Percentiles rank a stretch among this genome's conserved stretches.
These are phyloP conservation scores for Caiman crocodilus DNA, from an alignment of 2,797 vertebrate species.

Conservation along the genomic window DNA sequence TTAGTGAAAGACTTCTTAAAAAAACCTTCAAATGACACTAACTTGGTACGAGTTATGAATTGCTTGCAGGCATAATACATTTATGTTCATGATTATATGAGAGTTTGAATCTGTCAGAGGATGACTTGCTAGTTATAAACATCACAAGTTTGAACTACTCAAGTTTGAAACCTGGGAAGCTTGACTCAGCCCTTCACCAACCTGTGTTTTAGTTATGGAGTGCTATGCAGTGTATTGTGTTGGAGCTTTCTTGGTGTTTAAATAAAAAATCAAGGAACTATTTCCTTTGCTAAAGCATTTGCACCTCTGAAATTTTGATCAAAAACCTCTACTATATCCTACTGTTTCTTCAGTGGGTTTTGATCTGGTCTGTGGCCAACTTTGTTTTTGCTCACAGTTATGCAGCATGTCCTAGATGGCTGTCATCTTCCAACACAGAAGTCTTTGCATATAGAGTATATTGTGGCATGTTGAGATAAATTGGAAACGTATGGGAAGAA, in stretches of 20 bases:
- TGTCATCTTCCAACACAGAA: neutral
- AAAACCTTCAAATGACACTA: too few relatives aligned
- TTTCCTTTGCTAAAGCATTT: constrained; percentile 14
- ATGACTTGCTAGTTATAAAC: neutral
- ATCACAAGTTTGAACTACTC: too few relatives aligned
- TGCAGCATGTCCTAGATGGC: neutral
- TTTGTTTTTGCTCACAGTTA: neutral
- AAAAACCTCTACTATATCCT: neutral
- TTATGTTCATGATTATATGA: too few relatives aligned
- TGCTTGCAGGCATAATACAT: too few relatives aligned
- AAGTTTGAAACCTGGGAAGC: too few relatives aligned
- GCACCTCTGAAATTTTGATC: constrained; percentile 12
- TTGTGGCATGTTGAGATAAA: neutral
- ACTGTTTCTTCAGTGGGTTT: neutral
- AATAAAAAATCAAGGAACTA: neutral
- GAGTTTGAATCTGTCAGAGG: neutral
- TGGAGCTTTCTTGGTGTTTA: neutral
- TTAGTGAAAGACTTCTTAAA: too few relatives aligned
- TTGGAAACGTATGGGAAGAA: too few relatives aligned
- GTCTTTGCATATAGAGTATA: neutral
- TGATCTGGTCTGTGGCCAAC: neutral
- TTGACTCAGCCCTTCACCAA: too few relatives aligned
- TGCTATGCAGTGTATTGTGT: neutral
- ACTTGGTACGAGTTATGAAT: too few relatives aligned
- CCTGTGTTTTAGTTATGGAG: neutral